These are phyloP conservation scores for Bombus vancouverensis DNA, from an alignment of 1,140 invertebrate genomes.

Conservation along the genomic window DNA sequence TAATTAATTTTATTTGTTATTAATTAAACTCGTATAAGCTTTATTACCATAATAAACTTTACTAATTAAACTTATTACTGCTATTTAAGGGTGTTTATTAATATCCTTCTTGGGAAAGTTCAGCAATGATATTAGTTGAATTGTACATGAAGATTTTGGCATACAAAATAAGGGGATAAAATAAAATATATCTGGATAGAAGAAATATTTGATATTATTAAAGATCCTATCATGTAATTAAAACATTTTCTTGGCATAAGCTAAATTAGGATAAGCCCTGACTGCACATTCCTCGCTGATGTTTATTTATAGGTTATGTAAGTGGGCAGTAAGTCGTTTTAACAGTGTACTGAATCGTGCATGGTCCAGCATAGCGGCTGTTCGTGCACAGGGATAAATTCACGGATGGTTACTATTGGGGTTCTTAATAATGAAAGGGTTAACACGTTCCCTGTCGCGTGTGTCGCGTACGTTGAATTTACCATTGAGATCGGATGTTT, in stretches of 20 bases:
- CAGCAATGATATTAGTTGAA: too few species aligned
- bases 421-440: background rate
- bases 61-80: too few species aligned
- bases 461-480: background rate
- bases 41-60: too few species aligned
- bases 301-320: slow-evolving; percentile 10
- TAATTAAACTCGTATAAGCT: too few species aligned
- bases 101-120: too few species aligned
- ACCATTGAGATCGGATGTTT: background rate
- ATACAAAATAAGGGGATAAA: too few species aligned
- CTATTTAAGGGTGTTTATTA: too few species aligned
- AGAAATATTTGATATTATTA: background rate
- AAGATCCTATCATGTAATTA: background rate
- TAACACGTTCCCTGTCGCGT: background rate
- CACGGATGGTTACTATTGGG: background rate
- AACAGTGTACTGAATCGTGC: background rate
- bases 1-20: too few species aligned
- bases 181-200: background rate
- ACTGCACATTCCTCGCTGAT: background rate
- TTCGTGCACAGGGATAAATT: background rate
- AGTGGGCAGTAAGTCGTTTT: background rate
- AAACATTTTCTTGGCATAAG: background rate
- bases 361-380: background rate
- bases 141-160: too few species aligned
- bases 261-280: background rate